Conservation (phyloP, 2,113 vertebrate species). For the Plotosus lineatus region DNA sequence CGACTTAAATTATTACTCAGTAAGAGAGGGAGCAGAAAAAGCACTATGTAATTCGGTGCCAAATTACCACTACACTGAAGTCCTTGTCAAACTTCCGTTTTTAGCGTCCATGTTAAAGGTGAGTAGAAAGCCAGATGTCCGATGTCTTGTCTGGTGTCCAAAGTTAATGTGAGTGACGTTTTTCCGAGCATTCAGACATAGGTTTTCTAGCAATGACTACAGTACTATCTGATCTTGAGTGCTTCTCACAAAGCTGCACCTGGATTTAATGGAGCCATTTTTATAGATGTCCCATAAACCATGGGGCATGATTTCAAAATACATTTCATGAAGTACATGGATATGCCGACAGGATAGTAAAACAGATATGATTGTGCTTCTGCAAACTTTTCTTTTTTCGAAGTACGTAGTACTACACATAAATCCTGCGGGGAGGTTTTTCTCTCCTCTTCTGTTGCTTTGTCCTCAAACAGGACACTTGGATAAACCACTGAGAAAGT, state of each 20-base stretch:
- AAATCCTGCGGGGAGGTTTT: constrained; percentile 28
- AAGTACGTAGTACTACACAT: constrained; percentile 26
- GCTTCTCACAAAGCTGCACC: constrained; percentile 35
- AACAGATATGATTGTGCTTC: constrained; percentile 50
- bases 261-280: constrained; percentile 48
- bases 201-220: constrained; percentile 36
- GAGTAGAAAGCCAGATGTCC: constrained; percentile 47
- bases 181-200: constrained; percentile 32
- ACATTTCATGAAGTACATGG: constrained; percentile 54
- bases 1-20: constrained; percentile 43
- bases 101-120: constrained; percentile 21
- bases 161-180: constrained; percentile 30
- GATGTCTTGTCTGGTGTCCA: constrained; percentile 40
- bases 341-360: constrained; percentile 54
- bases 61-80: constrained; percentile 39
- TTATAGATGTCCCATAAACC: constrained; percentile 54
- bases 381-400: constrained; percentile 40
- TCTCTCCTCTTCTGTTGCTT: constrained; percentile 6
- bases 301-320: constrained; percentile 53
- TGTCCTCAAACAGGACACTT: constrained; percentile 40
- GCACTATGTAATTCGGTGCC: constrained; percentile 45
- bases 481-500: constrained; percentile 26
- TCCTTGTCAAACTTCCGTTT: constrained; percentile 37
- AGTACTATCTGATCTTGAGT: constrained; percentile 18
- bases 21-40: constrained; percentile 34